Conservation (phyloP, 2,113 vertebrate species). For the Carlito syrichta region DNA sequence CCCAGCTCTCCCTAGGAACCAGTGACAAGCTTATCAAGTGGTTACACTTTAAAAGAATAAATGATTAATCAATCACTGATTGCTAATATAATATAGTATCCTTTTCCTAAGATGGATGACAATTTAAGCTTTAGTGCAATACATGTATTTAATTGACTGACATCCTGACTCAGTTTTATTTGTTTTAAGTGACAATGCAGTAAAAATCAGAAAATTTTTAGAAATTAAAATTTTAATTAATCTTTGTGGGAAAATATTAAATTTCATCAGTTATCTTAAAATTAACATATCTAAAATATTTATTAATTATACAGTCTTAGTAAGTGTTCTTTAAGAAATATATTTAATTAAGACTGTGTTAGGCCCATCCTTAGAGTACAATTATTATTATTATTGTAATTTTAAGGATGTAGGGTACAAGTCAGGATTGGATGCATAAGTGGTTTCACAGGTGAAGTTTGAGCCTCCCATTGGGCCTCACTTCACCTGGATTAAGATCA, state of each 20-base stretch:
- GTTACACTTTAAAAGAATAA: constrained; percentile 64
- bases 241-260: background rate
- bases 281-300: background rate
- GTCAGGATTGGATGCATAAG: no score
- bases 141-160: constrained; percentile 63
- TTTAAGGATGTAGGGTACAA: no score
- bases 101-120: constrained; percentile 61
- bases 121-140: constrained; percentile 56
- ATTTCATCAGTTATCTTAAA: background rate
- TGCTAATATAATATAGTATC: constrained; percentile 64
- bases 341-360: background rate
- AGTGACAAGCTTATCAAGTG: constrained; percentile 60
- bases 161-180: constrained; percentile 61
- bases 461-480: no score
- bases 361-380: background rate
- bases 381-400: background rate
- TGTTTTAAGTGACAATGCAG: constrained; percentile 39
- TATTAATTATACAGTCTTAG: background rate
- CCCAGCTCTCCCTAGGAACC: background rate
- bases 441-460: no score
- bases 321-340: background rate
- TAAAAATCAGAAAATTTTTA: constrained; percentile 37
- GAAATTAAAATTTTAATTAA: constrained; percentile 35
- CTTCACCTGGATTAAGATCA: no score
- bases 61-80: constrained; percentile 69